Evolutionary conservation across 1,140 invertebrate genomes (phyloP), one percentile per base, ranked within the genome.

Genomic region (Drosophila guanche): DNA sequence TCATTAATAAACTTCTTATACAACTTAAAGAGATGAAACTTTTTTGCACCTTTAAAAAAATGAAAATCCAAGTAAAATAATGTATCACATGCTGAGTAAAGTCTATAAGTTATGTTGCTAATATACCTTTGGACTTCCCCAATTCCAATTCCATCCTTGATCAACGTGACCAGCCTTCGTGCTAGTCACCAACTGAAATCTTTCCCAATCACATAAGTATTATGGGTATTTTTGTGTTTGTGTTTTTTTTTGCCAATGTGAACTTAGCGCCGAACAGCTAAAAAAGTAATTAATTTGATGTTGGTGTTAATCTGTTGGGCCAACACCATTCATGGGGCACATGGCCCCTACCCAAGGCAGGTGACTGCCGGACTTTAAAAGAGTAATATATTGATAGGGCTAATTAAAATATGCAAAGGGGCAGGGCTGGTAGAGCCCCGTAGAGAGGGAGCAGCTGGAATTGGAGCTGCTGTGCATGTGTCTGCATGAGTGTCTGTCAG

Each of bases 201-300:
- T 74, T 74, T 74, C 70, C 59, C 69, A 51, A 73, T 27, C 25
- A 7, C n/a, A 45, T 16, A 23, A 16, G 57, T 71, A 29, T 52
- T 51, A 51, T 51, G 33, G n/a, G 37, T 37, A 10, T 20, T n/a
- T 43, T 51, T 50, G 48, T 53, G 41, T 8, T 23, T n/a, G n/a
- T n/a, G n/a, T n/a, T 37, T 22, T 51, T 46, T 72, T 71, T 74
- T 74, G 43, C 59, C 69, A 74, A 65, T 43, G n/a, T 74, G 70
- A 73, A 73, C 70, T 52, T 74, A 68, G 54, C 76, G 85, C 70
- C 60, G 29, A 45, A 57, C 60, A 76, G 67, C 76, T 80, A 84
- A 84, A 74, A 48, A 61, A 55, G 67, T 76, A 86, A 85, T 84
- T 85, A 86, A 86, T 76, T 76, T 74, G 72, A 57, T 51, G 27